Evolutionary conservation across 2,797 vertebrate genomes (phyloP), one percentile per base, ranked within the genome.

Genomic region (Anguilla marmorata): DNA sequence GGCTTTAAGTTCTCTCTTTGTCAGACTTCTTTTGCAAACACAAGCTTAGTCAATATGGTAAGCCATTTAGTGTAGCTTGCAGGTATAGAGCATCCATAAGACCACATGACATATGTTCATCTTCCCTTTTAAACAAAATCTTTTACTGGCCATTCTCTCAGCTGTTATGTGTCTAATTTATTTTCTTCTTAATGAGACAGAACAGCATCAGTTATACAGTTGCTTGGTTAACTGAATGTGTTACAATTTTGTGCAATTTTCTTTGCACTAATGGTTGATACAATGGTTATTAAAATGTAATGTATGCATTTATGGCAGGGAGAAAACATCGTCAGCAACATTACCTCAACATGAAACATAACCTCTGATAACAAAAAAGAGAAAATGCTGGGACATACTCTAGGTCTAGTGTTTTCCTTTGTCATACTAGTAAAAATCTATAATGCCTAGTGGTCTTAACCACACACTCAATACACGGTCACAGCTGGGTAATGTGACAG

Each of bases 401-500:
- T 21, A 82, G 45, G 41, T 50, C 45, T 48, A 50, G 21, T 45
- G 7, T 41, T 41, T 16, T 80, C 19, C 11, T 79, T n/a, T 82
- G 19, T 82, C 79, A 48, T 48, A 8, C 79, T 82, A 82, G 41
- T n/a, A 21, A 45, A 50, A 50, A 82, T 82, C 79, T 50, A 50
- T 50, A 82, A 82, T 48, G 21, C 45, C 7, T 8, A n/a, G 4
- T n/a, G 41, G 41, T 82, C 45, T 50, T 24, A 50, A 48, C 79
- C 79, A 2, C 79, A 48, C 45, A n/a, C 45, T 82, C 79, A 33
- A 33, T 45, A 11, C 45, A n/a, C 7, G 21, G 79, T 82, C 79
- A 50, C 45, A 50, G 79, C 79, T 82, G 79, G 79, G 79, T 82
- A 82, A 82, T 82, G 79, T 82, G 79, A 82, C 79, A 48, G 24